A percentile compares a stretch with the other conserved stretches of the same genome.
Conservation (phyloP, 2,113 vertebrate species). For the Indri indri region DNA sequence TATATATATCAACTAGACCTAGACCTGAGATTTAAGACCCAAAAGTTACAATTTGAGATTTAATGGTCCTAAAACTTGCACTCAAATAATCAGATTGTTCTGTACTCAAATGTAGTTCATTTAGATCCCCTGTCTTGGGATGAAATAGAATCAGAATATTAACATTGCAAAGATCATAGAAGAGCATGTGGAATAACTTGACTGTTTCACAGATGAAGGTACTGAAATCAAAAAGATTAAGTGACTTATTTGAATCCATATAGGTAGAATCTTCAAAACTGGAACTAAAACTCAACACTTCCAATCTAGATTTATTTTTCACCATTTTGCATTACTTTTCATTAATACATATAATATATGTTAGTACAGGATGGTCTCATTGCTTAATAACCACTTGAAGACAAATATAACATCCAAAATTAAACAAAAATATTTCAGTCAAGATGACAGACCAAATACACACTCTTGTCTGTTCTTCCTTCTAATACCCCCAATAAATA, state of each 20-base stretch:
- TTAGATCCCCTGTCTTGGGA: not conserved
- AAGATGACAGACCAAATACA: not conserved
- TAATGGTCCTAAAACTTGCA: not conserved
- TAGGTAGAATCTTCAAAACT: constrained; percentile 25
- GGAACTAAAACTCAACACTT: not conserved
- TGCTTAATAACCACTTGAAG: not conserved
- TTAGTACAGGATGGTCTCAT: not conserved
- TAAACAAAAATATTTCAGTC: constrained; percentile 2
- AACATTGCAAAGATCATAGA: not conserved
- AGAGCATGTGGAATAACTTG: not conserved
- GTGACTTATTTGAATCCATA: not conserved
- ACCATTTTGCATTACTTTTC: not conserved
- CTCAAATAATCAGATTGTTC: not conserved
- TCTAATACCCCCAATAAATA: not conserved
- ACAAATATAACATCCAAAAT: constrained; percentile 3
- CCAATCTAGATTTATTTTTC: not conserved
- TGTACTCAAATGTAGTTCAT: not conserved
- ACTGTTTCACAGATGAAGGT: not conserved
- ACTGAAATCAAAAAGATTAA: not conserved
- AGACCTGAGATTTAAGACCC: not conserved
- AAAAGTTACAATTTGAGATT: constrained; percentile 2
- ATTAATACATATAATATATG: not conserved
- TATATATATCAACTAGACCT: not conserved
- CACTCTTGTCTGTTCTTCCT: not conserved
- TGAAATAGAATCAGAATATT: not conserved